phyloP scores from a whole-genome alignment of 2,888 invertebrate species.

The Caenorhabditis angaria region DNA sequence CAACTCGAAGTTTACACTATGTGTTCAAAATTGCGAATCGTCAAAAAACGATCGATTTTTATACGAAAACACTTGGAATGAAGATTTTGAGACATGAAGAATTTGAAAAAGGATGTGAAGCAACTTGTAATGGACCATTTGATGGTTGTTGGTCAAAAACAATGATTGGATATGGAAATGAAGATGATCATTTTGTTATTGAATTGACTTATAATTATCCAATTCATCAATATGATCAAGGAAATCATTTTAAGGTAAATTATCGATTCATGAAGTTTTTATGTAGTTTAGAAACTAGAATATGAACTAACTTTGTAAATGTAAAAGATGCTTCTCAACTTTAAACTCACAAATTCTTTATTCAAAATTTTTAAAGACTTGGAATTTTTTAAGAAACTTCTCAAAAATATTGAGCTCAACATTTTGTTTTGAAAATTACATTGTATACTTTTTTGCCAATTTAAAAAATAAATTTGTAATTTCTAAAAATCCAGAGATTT shows the following conservation, averaged over 20 bases:
- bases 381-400: no score
- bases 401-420: no score
- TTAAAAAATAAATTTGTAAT: no score
- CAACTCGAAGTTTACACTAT: conserved; percentile 85
- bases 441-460: not conserved
- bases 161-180: conserved; percentile 97
- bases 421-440: no score
- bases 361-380: no score
- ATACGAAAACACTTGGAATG: conserved; percentile 90
- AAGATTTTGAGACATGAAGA: conserved; percentile 91
- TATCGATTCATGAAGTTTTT: no score
- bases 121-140: conserved; percentile 97
- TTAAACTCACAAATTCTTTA: no score
- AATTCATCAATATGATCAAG: conserved; percentile 84
- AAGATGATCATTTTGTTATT: conserved; percentile 91
- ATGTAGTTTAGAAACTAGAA: no score
- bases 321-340: no score
- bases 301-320: no score
- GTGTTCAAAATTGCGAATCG: conserved; percentile 95
- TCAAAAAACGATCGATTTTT: conserved; percentile 85
- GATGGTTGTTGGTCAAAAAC: conserved; percentile 98
- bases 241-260: conserved; percentile 83
- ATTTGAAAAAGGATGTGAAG: conserved; percentile 94
- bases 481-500: no score
- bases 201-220: conserved; percentile 98